Conservation (phyloP, 2,888 invertebrate species). For the Euzophera pinguis region DNA sequence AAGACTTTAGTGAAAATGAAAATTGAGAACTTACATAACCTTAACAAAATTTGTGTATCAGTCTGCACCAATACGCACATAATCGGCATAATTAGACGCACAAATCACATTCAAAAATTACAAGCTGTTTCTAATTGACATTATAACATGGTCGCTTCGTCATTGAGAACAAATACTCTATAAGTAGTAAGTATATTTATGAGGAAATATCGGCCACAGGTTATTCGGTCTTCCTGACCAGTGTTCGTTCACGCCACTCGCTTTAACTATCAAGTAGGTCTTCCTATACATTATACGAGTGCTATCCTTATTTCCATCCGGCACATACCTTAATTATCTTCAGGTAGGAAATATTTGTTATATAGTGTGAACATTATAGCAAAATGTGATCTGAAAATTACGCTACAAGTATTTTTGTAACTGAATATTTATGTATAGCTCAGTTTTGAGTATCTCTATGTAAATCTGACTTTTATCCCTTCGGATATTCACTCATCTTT, state of each 20-base stretch:
- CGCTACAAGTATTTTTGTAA: slow-evolving; percentile 77
- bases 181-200: too few species aligned
- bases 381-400: slow-evolving; percentile 75
- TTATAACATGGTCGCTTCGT: too few species aligned
- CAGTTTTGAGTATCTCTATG: slow-evolving; percentile 64
- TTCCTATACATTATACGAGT: slow-evolving; percentile 21
- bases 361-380: slow-evolving; percentile 42
- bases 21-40: too few species aligned
- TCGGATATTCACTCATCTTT: slow-evolving; percentile 3
- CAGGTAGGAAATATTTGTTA: slow-evolving; percentile 37
- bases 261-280: slow-evolving; percentile 20
- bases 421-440: slow-evolving; percentile 73
- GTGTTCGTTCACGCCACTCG: slow-evolving; percentile 18
- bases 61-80: too few species aligned
- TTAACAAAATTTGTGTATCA: too few species aligned
- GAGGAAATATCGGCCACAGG: background rate
- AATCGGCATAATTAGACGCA: too few species aligned
- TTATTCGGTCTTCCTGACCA: background rate
- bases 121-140: too few species aligned
- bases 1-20: too few species aligned
- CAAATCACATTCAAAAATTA: too few species aligned
- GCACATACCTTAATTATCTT: slow-evolving; percentile 20
- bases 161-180: too few species aligned
- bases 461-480: slow-evolving; percentile 16
- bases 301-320: slow-evolving; percentile 27